Base-by-base conservation (phyloP, 2,113 vertebrate species). In the Orthochromis malagaraziensis region DNA sequence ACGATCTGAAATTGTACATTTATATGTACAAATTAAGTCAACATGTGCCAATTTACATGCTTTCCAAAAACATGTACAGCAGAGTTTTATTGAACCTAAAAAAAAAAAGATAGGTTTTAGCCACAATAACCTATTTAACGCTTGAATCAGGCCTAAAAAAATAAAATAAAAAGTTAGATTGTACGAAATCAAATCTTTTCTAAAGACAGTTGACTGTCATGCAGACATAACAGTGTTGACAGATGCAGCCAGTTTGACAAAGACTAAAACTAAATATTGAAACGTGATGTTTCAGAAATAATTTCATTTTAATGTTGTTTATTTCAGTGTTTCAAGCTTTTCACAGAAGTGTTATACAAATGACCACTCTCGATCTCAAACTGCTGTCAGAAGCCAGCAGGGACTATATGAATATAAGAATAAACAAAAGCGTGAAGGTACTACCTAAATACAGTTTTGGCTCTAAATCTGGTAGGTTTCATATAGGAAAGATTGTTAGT, bases 41-140 rank as follows among this genome's bases (percentile, higher is more conserved):
- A 42, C 38, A 6, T 70, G 2, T 0, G 1, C n/a, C 12, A 16
- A 24, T 42, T 42, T 42, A 0, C 35, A 24, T 42, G n/a, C 35
- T 40, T 70, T 70, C 21, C 38, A 0, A 42, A 70, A 70, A 24
- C 4, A 14, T 24, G 63, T 16, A 42, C 16, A 33, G 29, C 57
- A 60, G 14, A 60, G 29, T 33, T 29, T 17, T 60, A 60, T 1
- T 33, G 57, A 60, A 33, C 57, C 8, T 10, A 2, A 57, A 58
- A 55, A 9, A 26, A 54, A 53, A 55, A 7, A 7, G 13, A 13
- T 0, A 7, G 4, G 3, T 57, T 55, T 55, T 55, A 55, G 2
- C 21, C 54, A 14, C 11, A 3, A 55, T 26, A 57, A 47, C 16
- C 45, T 49, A 51, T 60, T 63, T 33, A 33, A 60, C 3, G 9